Evolutionary conservation across 1,140 invertebrate genomes (phyloP), one percentile per base, ranked within the genome.

Genomic region (Batillaria attramentaria): DNA sequence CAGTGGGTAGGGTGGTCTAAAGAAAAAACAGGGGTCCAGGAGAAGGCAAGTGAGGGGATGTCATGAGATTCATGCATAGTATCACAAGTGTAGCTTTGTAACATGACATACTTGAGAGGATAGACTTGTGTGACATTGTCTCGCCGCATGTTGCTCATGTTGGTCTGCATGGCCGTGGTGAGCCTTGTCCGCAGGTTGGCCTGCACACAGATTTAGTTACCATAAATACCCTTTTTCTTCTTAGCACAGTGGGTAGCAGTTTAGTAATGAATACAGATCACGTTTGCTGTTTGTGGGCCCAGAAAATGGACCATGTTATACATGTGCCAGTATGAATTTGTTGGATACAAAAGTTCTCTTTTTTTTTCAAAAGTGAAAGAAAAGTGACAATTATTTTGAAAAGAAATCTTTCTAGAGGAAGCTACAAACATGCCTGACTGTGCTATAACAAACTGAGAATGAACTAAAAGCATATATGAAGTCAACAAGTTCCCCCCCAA

Each of bases 51-150:
- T n/a, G n/a, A n/a, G n/a, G n/a, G n/a, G 60, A 65, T 65, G 10
- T 10, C 28, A 18, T 16, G 10, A 65, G 68, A 79, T 37, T 69
- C 37, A 73, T n/a, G 33, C 28, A 39, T 42, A 65, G 6, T 46
- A 39, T 18, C 37, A 65, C 4, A n/a, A 50, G 18, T 18, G 8
- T 77, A 35, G 28, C 41, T 74, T 50, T n/a, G n/a, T n/a, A n/a
- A n/a, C n/a, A 28, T 1, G 57, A 83, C 87, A 85, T 86, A 91
- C 91, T 91, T 92, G 81, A 87, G 90, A 41, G 87, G 83, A 83
- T 90, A 92, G 68, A 89, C 89, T 86, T 92, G 91, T 24, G 90
- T 88, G 39, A 84, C 85, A 78, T 87, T 91, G 79, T 91, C 91
- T 77, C 90, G 81, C 76, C 89, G 83, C 81, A 90, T 86, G 77